A percentile compares a stretch with the other conserved stretches of the same genome.
phyloP scores from a whole-genome alignment of 2,113 vertebrate species.

The Sylvietta virens region DNA sequence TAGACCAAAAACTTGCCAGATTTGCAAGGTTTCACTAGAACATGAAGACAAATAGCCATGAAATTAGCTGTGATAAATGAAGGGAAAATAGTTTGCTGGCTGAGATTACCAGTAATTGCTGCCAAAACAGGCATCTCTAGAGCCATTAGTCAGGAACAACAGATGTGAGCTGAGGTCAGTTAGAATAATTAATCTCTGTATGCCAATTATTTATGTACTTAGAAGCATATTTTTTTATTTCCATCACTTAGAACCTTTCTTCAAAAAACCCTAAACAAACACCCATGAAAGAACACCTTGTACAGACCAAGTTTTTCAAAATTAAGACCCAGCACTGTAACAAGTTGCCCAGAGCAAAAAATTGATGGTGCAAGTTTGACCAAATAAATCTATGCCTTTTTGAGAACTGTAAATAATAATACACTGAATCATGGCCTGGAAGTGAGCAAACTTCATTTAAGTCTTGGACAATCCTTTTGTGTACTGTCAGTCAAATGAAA shows the following conservation, averaged over 20 bases:
- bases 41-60: not conserved
- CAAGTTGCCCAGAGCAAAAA: not conserved
- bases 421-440: not conserved
- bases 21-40: not conserved
- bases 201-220: not conserved
- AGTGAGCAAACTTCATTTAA: not conserved
- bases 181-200: constrained; percentile 7
- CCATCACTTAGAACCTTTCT: not conserved
- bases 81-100: constrained; percentile 14
- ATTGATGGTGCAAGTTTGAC: not conserved
- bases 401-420: not conserved
- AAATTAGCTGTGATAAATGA: constrained; percentile 35
- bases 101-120: not conserved
- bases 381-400: not conserved
- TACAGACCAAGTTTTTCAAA: not conserved
- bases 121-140: constrained; percentile 27
- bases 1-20: not conserved
- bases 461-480: not conserved
- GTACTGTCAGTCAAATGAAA: not conserved
- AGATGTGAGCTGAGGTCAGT: not conserved
- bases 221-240: not conserved
- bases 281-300: not conserved
- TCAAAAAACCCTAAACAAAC: not conserved
- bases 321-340: not conserved
- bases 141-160: constrained; percentile 6